Evolutionary conservation across 1,140 invertebrate genomes (phyloP).

Genomic region (Neodiprion pinetum): DNA sequence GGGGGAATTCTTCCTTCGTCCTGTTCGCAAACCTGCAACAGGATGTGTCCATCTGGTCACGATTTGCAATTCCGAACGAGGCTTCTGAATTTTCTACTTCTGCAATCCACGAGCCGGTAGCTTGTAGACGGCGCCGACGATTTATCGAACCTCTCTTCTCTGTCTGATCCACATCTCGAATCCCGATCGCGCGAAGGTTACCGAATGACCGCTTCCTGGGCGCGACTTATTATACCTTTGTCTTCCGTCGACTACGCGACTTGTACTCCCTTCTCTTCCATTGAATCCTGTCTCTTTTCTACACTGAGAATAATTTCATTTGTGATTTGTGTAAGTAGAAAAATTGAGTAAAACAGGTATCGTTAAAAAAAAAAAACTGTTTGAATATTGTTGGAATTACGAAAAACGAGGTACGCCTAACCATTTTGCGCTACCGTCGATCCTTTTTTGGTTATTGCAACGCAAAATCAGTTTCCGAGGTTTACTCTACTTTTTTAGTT

Average conservation of each 20-base stretch:
- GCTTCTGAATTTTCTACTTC: background rate
- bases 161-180: background rate
- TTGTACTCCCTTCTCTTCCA: too few relatives aligned
- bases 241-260: background rate
- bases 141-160: background rate
- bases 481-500: too few relatives aligned
- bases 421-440: too few relatives aligned
- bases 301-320: too few relatives aligned
- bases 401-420: too few relatives aligned
- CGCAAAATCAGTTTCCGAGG: too few relatives aligned
- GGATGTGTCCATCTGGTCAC: slow-evolving; percentile 35
- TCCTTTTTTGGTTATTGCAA: too few relatives aligned
- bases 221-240: background rate
- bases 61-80: slow-evolving; percentile 42
- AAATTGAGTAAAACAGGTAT: too few relatives aligned
- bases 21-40: background rate
- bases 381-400: too few relatives aligned
- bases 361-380: too few relatives aligned
- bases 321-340: too few relatives aligned
- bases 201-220: background rate
- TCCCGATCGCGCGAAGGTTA: background rate
- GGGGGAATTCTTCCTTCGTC: background rate
- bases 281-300: too few relatives aligned
- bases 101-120: background rate
- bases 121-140: slow-evolving; percentile 1